Conservation (phyloP, 2,797 vertebrate species). For the Dallia pectoralis region DNA sequence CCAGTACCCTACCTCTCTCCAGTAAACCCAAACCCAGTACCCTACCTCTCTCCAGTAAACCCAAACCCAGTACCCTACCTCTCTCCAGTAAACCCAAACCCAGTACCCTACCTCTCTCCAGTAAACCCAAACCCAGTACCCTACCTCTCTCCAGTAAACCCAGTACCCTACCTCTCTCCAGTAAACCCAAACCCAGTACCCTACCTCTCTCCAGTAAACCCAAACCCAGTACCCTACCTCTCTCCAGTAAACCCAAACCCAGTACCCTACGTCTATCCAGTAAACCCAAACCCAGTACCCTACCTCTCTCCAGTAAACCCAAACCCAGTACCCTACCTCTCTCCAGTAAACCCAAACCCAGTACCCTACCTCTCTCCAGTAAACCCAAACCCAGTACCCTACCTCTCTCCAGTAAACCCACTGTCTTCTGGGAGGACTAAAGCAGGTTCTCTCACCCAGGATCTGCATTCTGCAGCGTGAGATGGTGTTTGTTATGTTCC, state of each 20-base stretch:
- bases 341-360: no score
- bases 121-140: conserved; percentile 13
- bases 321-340: no score
- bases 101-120: no score
- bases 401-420: no score
- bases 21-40: conserved; percentile 14
- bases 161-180: neutral
- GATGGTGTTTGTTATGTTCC: neutral
- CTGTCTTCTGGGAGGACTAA: neutral
- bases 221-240: neutral
- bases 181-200: neutral
- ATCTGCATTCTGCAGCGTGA: no score
- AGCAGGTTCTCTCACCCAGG: no score
- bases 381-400: neutral
- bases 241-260: neutral
- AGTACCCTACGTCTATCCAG: no score
- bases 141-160: neutral
- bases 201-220: no score
- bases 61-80: neutral
- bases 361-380: neutral
- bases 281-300: neutral
- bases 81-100: neutral
- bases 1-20: no score
- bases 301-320: neutral
- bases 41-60: no score